Evolutionary conservation across 2,797 vertebrate species (phyloP).

Genomic region (Falco berigora): DNA sequence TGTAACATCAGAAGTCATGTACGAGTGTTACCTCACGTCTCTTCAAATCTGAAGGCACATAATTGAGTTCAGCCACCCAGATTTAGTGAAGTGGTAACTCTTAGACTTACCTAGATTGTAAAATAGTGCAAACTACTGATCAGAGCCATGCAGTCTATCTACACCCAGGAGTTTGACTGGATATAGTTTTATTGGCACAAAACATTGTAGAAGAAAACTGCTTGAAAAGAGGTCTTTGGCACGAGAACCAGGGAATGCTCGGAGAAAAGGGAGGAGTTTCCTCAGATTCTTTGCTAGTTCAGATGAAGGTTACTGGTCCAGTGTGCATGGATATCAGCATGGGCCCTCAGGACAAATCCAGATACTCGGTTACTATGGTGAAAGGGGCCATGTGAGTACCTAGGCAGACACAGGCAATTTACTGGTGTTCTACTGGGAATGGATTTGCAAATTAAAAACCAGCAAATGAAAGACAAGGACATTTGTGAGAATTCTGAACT

Average conservation of each 20-base stretch:
- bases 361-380: background rate
- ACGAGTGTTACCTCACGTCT: background rate
- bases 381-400: background rate
- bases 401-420: background rate
- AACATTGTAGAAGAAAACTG: background rate
- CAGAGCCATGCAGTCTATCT: background rate
- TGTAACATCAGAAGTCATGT: background rate
- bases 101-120: background rate
- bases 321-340: background rate
- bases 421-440: background rate
- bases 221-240: background rate
- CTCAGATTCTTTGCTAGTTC: background rate
- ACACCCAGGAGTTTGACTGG: background rate
- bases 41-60: background rate
- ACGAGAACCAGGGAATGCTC: background rate
- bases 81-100: background rate
- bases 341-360: background rate
- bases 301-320: background rate
- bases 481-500: background rate
- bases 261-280: background rate
- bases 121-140: background rate
- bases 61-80: background rate
- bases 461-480: constrained; percentile 30
- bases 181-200: background rate
- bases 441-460: constrained; percentile 24